Evolutionary conservation across 1,140 invertebrate species (phyloP), one percentile per base, ranked within the genome.

Genomic region (Habropoda laboriosa): DNA sequence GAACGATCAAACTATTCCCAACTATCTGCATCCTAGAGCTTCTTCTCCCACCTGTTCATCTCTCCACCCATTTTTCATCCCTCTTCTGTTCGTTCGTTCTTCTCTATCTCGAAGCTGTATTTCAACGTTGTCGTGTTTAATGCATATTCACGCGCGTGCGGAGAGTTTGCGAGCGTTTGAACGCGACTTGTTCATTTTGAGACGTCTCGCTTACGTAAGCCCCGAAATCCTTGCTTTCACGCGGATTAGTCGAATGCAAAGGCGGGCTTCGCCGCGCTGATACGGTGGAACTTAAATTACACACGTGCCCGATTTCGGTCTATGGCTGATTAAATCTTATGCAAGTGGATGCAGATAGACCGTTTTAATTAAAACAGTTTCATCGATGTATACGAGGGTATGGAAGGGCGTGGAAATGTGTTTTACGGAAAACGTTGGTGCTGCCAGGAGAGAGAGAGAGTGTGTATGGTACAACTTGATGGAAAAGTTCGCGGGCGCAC

Each of bases 231-330:
- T 75, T 79, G 86, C 75, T 86, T 87, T 83, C 79, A 71, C 79
- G 49, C 53, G 79, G 82, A 89, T 88, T 88, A 88, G 76, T 67
- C 76, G 66, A 77, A 80, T 60, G 82, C 76, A 82, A 86, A 87
- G 73, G 70, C 75, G 79, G 80, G 24, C 58, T 77, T 63, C 55
- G 73, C 32, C 45, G 5, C 67, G 32, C 61, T 75, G 71, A 86
- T 83, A 83, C 80, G 74, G 79, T 76, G 81, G 68, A 88, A 89
- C 87, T 89, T 88, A 82, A 89, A 89, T 88, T 89, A 88, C 82
- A 80, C 58, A 74, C 61, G 58, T 58, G 78, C 76, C 55, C 79
- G 72, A 66, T 80, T 81, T 53, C 57, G 63, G 71, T 80, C 86
- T 81, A 88, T 80, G 77, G 80, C 81, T 74, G 88, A 87, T 88